phyloP scores from a whole-genome alignment of 1,140 invertebrate genomes.

The Procambarus clarkii region DNA sequence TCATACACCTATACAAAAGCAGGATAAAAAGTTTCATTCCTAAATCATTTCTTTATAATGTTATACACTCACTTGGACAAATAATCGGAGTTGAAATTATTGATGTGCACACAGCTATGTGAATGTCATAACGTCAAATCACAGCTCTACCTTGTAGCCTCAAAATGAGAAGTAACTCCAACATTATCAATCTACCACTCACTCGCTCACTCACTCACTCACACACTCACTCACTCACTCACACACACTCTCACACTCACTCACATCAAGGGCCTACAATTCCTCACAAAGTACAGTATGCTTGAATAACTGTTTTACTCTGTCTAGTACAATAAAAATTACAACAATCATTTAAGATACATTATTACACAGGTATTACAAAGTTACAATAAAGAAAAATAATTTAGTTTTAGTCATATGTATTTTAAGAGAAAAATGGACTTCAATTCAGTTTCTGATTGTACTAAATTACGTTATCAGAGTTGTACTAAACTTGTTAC shows the following conservation, averaged over 20 bases:
- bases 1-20: not conserved
- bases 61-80: not conserved
- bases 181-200: not conserved
- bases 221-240: not conserved
- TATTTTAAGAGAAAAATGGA: not conserved
- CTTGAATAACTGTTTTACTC: not conserved
- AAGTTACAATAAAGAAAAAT: not conserved
- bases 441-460: not conserved
- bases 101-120: not conserved
- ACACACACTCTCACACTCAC: not conserved
- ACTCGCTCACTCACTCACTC: not conserved
- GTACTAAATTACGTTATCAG: not conserved
- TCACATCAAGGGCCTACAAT: not conserved
- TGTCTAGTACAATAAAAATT: not conserved
- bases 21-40: not conserved
- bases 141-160: not conserved
- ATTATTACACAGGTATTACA: not conserved
- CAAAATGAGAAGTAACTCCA: not conserved
- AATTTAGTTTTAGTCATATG: not conserved
- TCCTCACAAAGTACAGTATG: not conserved
- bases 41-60: not conserved
- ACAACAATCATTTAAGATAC: not conserved
- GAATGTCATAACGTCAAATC: not conserved
- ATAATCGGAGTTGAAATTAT: not conserved
- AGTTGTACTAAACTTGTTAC: not conserved